phyloP scores from a whole-genome alignment of 2,113 vertebrate species.

The Datnioides undecimradiatus region DNA sequence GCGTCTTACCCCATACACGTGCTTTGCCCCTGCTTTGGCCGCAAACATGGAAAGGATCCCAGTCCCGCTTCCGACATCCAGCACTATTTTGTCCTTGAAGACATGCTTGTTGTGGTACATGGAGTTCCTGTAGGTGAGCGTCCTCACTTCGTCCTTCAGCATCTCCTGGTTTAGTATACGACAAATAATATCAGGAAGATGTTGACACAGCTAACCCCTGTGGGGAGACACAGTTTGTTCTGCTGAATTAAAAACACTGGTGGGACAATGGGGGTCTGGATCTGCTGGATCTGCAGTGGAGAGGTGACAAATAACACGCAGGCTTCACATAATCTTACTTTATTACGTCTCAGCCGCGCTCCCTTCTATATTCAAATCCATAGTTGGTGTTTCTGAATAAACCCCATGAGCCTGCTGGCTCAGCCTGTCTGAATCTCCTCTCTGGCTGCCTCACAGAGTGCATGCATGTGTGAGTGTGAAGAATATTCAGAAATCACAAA shows the following conservation, averaged over 20 bases:
- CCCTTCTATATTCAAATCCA: conserved; percentile 40
- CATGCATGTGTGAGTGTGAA: conserved; percentile 6
- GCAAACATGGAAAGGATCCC: conserved; percentile 99
- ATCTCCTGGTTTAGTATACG: conserved; percentile 88
- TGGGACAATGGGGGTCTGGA: conserved; percentile 13
- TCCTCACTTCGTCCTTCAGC: conserved; percentile 98
- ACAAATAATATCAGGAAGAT: conserved; percentile 12
- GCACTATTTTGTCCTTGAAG: conserved; percentile 97
- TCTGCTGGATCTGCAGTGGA: conserved; percentile 10
- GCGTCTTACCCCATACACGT: conserved; percentile 95
- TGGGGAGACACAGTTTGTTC: not conserved
- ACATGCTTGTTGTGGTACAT: conserved; percentile 99
- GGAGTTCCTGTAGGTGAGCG: conserved; percentile 96
- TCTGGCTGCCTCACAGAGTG: not conserved
- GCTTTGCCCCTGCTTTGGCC: conserved; percentile 96
- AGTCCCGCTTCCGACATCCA: conserved; percentile 98
- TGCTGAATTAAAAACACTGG: not conserved
- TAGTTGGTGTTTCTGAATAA: conserved; percentile 36
- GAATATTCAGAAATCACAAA: conserved; percentile 48
- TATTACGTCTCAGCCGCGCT: not conserved
- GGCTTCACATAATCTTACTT: conserved; percentile 23
- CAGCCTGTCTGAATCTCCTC: conserved; percentile 30
- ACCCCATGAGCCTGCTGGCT: conserved; percentile 2
- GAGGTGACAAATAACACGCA: conserved; percentile 17
- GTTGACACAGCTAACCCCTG: not conserved